phyloP scores from a whole-genome alignment of 2,113 vertebrate genomes.

The Machaerirhynchus nigripectus region DNA sequence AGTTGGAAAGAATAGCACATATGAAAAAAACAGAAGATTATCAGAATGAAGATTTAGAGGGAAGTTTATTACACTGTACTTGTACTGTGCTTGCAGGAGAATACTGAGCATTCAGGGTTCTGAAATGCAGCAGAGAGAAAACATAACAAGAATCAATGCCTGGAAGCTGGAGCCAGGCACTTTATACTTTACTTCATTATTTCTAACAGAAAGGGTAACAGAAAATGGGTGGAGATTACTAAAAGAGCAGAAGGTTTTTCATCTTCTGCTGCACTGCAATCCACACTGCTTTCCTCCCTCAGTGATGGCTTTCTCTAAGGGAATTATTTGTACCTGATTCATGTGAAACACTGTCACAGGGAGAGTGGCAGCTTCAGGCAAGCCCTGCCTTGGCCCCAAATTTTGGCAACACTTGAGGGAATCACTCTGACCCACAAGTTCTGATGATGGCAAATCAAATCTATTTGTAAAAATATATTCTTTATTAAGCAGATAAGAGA shows the following conservation, averaged over 20 bases:
- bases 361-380: not conserved
- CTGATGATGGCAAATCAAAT: rapidly evolving
- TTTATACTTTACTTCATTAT: not conserved
- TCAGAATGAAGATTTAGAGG: not conserved
- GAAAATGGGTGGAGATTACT: not conserved
- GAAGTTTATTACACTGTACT: not conserved
- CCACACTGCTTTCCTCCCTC: not conserved
- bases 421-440: rapidly evolving
- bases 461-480: not conserved
- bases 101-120: not conserved
- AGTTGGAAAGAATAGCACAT: not conserved
- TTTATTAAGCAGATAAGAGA: not conserved
- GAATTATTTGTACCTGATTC: not conserved
- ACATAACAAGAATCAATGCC: not conserved
- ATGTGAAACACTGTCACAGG: not conserved
- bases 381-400: not conserved
- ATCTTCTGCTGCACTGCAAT: not conserved
- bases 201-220: not conserved
- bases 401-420: not conserved
- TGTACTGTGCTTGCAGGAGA: not conserved
- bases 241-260: not conserved
- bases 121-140: not conserved
- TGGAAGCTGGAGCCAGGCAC: not conserved
- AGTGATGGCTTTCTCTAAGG: not conserved
- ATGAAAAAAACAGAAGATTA: not conserved